A percentile compares a stretch with the other conserved stretches of the same genome.
phyloP scores from a whole-genome alignment of 1,140 invertebrate species.

The Orchesella cincta region DNA sequence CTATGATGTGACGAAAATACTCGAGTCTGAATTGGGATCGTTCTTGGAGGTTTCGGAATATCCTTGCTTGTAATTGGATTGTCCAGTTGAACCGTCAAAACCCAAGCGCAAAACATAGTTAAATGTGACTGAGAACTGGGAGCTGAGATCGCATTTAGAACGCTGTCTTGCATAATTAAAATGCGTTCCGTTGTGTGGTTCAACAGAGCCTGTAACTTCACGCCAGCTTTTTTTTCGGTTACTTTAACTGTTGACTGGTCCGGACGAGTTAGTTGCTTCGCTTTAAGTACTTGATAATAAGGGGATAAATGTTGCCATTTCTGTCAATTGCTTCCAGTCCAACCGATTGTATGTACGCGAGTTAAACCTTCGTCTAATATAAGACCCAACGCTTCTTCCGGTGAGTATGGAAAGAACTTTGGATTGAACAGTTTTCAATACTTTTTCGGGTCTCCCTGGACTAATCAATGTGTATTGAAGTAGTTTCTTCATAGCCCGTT shows the following conservation, averaged over 20 bases:
- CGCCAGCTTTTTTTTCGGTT: not conserved
- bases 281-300: not conserved
- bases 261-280: not conserved
- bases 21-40: not conserved
- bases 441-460: too few species aligned
- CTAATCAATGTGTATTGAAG: too few species aligned
- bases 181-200: not conserved
- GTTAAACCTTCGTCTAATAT: too few species aligned
- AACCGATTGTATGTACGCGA: too few species aligned
- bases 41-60: too few species aligned
- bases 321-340: too few species aligned
- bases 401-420: too few species aligned
- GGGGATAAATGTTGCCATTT: too few species aligned
- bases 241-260: not conserved
- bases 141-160: not conserved
- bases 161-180: not conserved
- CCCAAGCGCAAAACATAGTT: too few species aligned
- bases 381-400: too few species aligned
- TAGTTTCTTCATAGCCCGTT: too few species aligned
- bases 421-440: too few species aligned
- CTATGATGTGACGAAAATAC: not conserved
- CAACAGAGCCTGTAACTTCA: not conserved
- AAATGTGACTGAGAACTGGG: not conserved
- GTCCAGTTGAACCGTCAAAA: conserved; percentile 25
- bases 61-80: conserved; percentile 27